A percentile compares a stretch with the other conserved stretches of the same genome.
phyloP scores from a whole-genome alignment of 2,888 invertebrate species.

The Drosophila melanosoma region DNA sequence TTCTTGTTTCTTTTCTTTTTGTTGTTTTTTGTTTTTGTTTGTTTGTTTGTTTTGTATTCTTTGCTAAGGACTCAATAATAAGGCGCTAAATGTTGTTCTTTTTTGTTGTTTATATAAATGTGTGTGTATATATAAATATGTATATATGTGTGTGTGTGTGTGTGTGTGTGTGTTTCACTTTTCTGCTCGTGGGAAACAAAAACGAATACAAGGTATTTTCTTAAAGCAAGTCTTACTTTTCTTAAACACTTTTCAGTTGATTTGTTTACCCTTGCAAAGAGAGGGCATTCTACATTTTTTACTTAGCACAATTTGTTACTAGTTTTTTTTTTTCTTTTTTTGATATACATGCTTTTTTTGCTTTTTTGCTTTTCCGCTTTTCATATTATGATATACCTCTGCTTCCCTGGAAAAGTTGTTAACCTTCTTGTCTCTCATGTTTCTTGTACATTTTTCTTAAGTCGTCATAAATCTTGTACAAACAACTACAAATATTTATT shows the following conservation, averaged over 20 bases:
- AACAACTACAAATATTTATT: slow-evolving; percentile 42
- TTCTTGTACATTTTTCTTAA: slow-evolving; percentile 22
- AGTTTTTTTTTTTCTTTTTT: slow-evolving; percentile 8
- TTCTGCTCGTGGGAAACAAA: slow-evolving; percentile 37
- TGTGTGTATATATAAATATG: slow-evolving; percentile 25
- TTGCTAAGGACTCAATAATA: slow-evolving; percentile 72
- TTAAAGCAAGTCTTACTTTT: slow-evolving; percentile 21
- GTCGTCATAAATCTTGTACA: slow-evolving; percentile 11
- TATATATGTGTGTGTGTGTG: slow-evolving; percentile 35
- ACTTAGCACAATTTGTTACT: slow-evolving; percentile 34
- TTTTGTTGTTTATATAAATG: slow-evolving; percentile 29
- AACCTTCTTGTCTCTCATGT: slow-evolving; percentile 24
- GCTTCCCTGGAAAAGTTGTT: slow-evolving; percentile 8
- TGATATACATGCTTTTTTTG: slow-evolving; percentile 24
- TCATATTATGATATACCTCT: background rate
- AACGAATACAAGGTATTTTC: slow-evolving; percentile 27
- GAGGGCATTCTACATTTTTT: background rate
- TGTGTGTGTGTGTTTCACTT: slow-evolving; percentile 31
- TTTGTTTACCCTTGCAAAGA: background rate
- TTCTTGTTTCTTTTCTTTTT: background rate
- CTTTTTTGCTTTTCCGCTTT: slow-evolving; percentile 2
- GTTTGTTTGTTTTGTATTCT: slow-evolving; percentile 18
- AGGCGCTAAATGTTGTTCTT: slow-evolving; percentile 66
- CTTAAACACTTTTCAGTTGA: slow-evolving; percentile 5
- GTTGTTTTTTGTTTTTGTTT: background rate